Base-by-base conservation (phyloP, 1,140 invertebrate genomes). In the Pissodes strobi region DNA sequence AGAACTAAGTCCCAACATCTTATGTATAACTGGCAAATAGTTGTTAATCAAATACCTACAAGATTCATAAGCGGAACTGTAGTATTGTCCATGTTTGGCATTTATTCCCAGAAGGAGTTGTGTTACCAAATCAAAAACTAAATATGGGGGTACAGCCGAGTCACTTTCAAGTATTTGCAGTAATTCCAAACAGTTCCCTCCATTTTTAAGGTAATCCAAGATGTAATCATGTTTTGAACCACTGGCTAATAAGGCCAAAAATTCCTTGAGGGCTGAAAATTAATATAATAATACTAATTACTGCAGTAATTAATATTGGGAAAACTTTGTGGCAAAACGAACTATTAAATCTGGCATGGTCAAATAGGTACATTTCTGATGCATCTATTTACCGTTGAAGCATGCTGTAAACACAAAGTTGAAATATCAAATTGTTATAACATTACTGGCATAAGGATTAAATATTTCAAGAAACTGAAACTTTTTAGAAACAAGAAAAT, bases 11-110 rank as follows among this genome's bases (percentile, higher is more conserved):
- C 85, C 84, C 2, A 91, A 76, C 82, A 90, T 85, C 34, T 83
- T 83, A 64, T 90, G 86, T 2, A 90, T 73, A 2, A 83, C 78
- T 4, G 80, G 77, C 58, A 87, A 80, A 70, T 90, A 84, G 6
- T 81, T 83, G 62, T 88, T 89, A 0, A 90, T 75, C 45, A 91
- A 84, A 46, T 86, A 85, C 1, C 85, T 76, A 67, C 87, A 88
- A 6, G 85, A 81, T 79, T 88, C 83, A 63, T 85, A 82, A 0
- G 86, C 84, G 0, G 78, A 81, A 34, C 82, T 76, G 56, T 84
- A 81, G 70, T 85, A 82, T 41, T 83, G 77, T 21, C 84, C 83
- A 63, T 84, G 79, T 37, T 86, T 81, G 1, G 82, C 81, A 48
- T 85, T 81, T 5, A 90, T 86, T 72, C 87, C 87, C 48, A 88